A percentile compares a stretch with the other conserved stretches of the same genome.
These are phyloP conservation scores for Sanderia malayensis DNA, from an alignment of 30 jellyfish, hydroid and myxozoan genomes.

Conservation along the genomic window DNA sequence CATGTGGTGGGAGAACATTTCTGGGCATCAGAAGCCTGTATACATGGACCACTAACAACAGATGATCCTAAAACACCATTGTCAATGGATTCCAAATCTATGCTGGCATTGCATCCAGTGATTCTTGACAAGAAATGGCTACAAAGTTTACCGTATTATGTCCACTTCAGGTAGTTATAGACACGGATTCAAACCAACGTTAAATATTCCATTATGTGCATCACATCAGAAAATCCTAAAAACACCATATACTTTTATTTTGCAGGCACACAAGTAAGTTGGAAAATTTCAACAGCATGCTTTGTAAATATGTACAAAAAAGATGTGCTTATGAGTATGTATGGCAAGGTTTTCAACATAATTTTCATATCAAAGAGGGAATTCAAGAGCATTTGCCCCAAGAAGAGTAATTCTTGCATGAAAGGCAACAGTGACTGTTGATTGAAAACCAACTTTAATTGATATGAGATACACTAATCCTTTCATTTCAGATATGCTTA, in stretches of 20 bases:
- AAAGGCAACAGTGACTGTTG: background rate
- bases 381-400: background rate
- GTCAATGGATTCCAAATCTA: no score
- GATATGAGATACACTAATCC: no score
- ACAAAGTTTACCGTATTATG: no score
- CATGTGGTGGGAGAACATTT: constrained; percentile 1
- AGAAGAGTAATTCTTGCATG: background rate
- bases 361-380: background rate
- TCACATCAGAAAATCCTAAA: no score
- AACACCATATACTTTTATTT: no score
- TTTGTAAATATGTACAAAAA: constrained; percentile 25
- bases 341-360: background rate
- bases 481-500: background rate
- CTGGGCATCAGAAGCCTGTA: background rate
- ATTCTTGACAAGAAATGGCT: constrained; percentile 16
- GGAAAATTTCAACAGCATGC: constrained; percentile 38
- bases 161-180: constrained; percentile 17
- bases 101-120: no score
- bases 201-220: no score
- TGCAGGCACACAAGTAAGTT: constrained; percentile 26
- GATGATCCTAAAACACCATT: background rate
- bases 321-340: constrained; percentile 8
- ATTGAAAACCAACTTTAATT: background rate
- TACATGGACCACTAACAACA: background rate
- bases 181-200: background rate